Evolutionary conservation across 2,797 vertebrate genomes (phyloP), one percentile per base, ranked within the genome.

Genomic region (Gallinago solitaria): DNA sequence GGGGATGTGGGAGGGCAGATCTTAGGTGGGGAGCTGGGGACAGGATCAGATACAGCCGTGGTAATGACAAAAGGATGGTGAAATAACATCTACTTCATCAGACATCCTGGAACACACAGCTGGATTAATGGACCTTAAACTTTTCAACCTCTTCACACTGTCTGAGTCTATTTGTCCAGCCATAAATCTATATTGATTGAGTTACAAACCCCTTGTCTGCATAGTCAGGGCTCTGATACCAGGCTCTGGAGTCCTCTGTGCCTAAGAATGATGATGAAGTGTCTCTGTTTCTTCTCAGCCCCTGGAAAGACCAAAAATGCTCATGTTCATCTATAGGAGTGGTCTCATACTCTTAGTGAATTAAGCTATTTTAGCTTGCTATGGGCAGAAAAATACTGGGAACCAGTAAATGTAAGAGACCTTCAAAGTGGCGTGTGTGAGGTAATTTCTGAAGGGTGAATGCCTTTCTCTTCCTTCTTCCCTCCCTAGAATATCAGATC

Each of bases 401-500:
- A 76, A 79, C 50, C 23, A 39, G 16, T 56, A 73, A 60, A 10
- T 9, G 3, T 23, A 47, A 71, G 35, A 17, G 5, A 71, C 7
- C n/a, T 82, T 91, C 3, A 23, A 61, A 74, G 28, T 16, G 12
- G 25, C 60, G 16, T 9, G 16, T 0, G 2, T 3, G 17, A 69
- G 11, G 13, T 48, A n/a, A 48, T 70, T 35, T 84, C 60, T 79
- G 63, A 47, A 33, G 4, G 37, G 12, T 87, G 50, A 92, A 76
- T 50, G 16, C 5, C 50, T 93, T 87, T 50, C 67, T 80, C 37
- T 88, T 88, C 41, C 61, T 82, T 76, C 37, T 89, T 53, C 13
- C 71, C 41, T 92, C n/a, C 71, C 23, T 53, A 98, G 98, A 89
- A 97, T 98, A 79, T 96, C 98, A 4, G 98, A 98, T 90, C 97